Percentiles rank a stretch among this genome's conserved stretches.
These are phyloP conservation scores for Rhyacophila evoluta DNA, from an alignment of 2,888 invertebrate species.

Conservation along the genomic window DNA sequence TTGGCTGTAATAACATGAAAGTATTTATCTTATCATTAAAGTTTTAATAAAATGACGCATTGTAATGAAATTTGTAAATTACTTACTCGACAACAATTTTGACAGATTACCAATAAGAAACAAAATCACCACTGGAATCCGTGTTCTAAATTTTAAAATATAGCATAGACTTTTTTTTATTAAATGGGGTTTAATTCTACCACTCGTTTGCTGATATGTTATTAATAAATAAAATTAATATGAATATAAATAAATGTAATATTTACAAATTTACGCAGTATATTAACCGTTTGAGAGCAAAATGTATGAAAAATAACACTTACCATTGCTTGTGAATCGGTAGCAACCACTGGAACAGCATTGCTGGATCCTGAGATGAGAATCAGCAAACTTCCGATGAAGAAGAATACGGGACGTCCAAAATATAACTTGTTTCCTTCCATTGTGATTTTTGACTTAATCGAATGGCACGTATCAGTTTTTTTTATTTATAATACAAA, in stretches of 20 bases:
- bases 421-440: not conserved
- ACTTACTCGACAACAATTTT: too few relatives aligned
- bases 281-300: too few relatives aligned
- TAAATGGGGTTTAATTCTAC: too few relatives aligned
- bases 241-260: not conserved
- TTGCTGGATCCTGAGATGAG: not conserved
- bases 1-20: too few relatives aligned
- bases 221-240: not conserved
- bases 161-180: not conserved
- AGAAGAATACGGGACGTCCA: not conserved
- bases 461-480: not conserved
- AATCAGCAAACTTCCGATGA: not conserved
- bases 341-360: not conserved
- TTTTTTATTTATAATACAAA: too few relatives aligned
- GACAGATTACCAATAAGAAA: too few relatives aligned
- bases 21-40: too few relatives aligned
- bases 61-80: too few relatives aligned
- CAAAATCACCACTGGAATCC: not conserved
- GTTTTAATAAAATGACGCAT: too few relatives aligned
- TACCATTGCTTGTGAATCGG: not conserved
- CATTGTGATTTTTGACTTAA: not conserved
- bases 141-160: not conserved
- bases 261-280: too few relatives aligned
- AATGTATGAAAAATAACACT: too few relatives aligned
- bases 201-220: too few relatives aligned